Evolutionary conservation across 35 echinoderm and acorn worm species (phyloP).

Genomic region (Strongylocentrotus purpuratus): DNA sequence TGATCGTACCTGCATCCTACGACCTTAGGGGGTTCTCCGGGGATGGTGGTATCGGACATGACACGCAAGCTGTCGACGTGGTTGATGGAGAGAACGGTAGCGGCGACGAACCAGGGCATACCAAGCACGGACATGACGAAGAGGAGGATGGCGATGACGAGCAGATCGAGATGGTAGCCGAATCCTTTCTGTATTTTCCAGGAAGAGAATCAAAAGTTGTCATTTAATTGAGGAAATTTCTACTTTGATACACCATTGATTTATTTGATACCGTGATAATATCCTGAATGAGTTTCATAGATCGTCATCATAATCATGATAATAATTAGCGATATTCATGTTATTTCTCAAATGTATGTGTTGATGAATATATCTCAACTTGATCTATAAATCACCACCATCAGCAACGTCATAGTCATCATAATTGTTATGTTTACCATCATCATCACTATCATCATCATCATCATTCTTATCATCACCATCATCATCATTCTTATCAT

Average conservation of each 20-base stretch:
- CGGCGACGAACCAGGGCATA: constrained; percentile 95
- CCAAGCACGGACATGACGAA: constrained; percentile 92
- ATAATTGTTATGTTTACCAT: too few species aligned
- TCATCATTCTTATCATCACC: too few species aligned
- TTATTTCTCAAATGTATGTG: too few species aligned
- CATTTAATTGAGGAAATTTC: neutral
- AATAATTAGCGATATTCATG: neutral
- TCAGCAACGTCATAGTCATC: too few species aligned
- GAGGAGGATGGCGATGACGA: constrained; percentile 74
- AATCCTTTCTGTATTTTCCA: constrained; percentile 79
- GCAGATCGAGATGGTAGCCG: constrained; percentile 91
- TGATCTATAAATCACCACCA: too few species aligned
- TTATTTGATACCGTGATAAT: neutral
- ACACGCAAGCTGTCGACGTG: constrained; percentile 97
- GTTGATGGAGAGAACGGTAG: constrained; percentile 95
- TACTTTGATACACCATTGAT: neutral
- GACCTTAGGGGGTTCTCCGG: constrained; percentile 92
- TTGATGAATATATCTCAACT: too few species aligned
- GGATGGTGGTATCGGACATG: constrained; percentile 84
- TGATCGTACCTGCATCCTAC: constrained; percentile 78
- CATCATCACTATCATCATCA: too few species aligned
- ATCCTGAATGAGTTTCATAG: neutral
- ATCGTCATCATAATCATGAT: neutral
- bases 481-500: too few species aligned
- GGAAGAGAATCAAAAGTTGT: neutral